Evolutionary conservation across 2,888 invertebrate genomes (phyloP), one percentile per base, ranked within the genome.

Genomic region (Polymixis flavicincta): DNA sequence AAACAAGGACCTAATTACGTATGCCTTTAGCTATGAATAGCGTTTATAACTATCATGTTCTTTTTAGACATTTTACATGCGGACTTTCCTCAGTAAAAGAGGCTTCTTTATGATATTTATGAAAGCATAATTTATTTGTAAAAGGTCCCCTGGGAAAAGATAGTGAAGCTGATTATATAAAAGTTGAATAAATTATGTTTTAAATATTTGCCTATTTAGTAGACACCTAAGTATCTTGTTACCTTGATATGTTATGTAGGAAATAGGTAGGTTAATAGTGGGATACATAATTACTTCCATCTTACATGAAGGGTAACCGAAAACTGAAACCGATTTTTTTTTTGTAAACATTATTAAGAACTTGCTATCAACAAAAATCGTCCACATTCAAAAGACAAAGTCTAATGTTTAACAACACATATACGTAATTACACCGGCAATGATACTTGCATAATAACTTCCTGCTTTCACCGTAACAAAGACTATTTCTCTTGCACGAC

Each of bases 381-480:
- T 78, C 65, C 45, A 69, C 54, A 76, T 68, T 74, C 71, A 64
- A 74, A 78, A 84, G 76, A 81, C 82, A 78, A 73, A 69, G 55
- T 72, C 69, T 52, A 76, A 78, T 84, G 75, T 83, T 84, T 83
- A 81, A 78, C 74, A 83, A 86, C 83, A 76, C 71, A 70, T 86
- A 81, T 74, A 87, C 85, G 86, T 90, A 92, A 90, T 91, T 90
- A 90, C 87, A 86, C 85, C 80, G 85, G 87, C 89, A 87, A 87
- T 89, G 89, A 89, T 90, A 92, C 89, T 94, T 94, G 91, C 94
- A 92, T 93, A 94, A 94, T 90, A 90, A 92, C 90, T 95, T 95
- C 95, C 95, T 93, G 90, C 95, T 95, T 95, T 95, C 95, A 94
- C 95, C 90, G 87, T 88, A 90, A 92, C 92, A 92, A 91, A 91